Evolutionary conservation across 2,797 vertebrate species (phyloP).

Genomic region (Periophthalmus magnuspinnatus): DNA sequence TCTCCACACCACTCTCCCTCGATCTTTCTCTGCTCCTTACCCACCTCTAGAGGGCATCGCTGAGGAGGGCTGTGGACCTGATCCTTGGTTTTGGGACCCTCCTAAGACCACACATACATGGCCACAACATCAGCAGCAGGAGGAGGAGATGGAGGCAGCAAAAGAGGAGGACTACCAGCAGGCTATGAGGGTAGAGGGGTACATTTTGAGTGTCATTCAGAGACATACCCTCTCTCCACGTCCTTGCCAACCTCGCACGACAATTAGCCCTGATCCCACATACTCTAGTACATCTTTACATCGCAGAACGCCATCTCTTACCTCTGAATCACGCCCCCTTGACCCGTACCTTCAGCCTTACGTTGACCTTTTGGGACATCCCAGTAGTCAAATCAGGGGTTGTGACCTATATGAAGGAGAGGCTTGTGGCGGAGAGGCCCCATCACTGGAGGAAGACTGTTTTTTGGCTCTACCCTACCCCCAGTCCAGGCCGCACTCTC

Average conservation of each 20-base stretch:
- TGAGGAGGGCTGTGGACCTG: conserved; percentile 58
- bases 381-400: conserved; percentile 69
- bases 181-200: conserved; percentile 81
- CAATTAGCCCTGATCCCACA: conserved; percentile 68
- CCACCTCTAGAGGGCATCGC: conserved; percentile 76
- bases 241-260: conserved; percentile 78
- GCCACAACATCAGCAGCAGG: conserved; percentile 32
- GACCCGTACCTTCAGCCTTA: conserved; percentile 51
- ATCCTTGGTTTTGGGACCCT: conserved; percentile 61
- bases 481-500: conserved; percentile 61
- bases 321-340: conserved; percentile 54
- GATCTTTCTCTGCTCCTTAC: conserved; percentile 87
- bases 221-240: conserved; percentile 76
- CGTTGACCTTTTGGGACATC: conserved; percentile 63
- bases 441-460: conserved; percentile 66
- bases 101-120: conserved; percentile 26
- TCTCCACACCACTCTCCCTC: conserved; percentile 72
- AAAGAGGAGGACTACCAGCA: conserved; percentile 75
- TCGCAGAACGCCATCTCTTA: conserved; percentile 64
- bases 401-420: conserved; percentile 66
- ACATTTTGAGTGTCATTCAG: conserved; percentile 86
- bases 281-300: conserved; percentile 61
- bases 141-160: conserved; percentile 45
- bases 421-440: conserved; percentile 55
- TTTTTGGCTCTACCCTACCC: conserved; percentile 68